These are phyloP conservation scores for Aurelia coerulea DNA, from an alignment of 30 jellyfish, hydroid and myxozoan genomes.

Conservation along the genomic window DNA sequence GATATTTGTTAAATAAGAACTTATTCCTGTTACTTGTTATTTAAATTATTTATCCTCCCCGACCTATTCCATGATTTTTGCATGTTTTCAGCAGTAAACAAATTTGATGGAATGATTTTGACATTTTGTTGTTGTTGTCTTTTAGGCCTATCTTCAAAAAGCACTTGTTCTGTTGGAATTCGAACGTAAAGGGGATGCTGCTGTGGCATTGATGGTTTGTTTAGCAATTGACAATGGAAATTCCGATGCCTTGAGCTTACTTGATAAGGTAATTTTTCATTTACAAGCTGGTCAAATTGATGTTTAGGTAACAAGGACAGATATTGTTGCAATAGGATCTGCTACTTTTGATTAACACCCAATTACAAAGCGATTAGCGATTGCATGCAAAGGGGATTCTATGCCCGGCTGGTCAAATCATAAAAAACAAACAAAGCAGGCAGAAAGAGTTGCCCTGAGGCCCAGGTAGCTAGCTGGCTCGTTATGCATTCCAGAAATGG, in stretches of 20 bases:
- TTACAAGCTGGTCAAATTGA: no score
- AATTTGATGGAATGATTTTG: not conserved
- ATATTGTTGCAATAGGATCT: no score
- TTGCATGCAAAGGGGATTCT: no score
- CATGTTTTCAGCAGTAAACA: not conserved
- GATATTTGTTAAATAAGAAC: not conserved
- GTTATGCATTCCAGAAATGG: no score
- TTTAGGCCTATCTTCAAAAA: slow-evolving; percentile 6
- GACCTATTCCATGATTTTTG: not conserved
- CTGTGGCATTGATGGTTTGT: slow-evolving; percentile 16
- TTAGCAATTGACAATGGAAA: not conserved
- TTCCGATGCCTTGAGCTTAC: not conserved
- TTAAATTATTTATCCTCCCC: not conserved
- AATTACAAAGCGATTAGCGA: no score
- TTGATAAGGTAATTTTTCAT: slow-evolving; percentile 3
- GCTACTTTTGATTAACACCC: no score
- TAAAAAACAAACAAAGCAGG: no score
- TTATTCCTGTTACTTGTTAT: not conserved
- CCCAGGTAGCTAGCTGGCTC: no score
- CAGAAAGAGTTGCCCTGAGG: no score
- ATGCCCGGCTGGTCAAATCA: no score
- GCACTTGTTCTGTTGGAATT: slow-evolving; percentile 1
- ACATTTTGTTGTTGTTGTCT: not conserved
- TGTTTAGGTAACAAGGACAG: no score
- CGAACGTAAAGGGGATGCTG: slow-evolving; percentile 14